Conservation (phyloP, 1,140 invertebrate species). For the Zaprionus davidi region DNA sequence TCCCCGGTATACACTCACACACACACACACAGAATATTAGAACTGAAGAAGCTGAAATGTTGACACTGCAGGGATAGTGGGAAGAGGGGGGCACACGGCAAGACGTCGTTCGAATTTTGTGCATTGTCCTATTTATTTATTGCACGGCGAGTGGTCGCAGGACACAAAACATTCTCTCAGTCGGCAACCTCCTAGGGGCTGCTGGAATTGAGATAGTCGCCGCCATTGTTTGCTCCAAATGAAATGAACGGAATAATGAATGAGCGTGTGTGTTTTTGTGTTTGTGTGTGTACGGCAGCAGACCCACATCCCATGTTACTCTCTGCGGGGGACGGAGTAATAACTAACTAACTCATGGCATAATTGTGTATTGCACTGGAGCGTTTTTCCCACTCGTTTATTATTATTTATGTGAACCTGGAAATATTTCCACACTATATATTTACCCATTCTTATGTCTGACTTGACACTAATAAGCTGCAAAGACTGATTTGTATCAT, state of each 20-base stretch:
- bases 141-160: conserved; percentile 40
- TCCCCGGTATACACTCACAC: conserved; percentile 19
- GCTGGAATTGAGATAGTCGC: conserved; percentile 73
- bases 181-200: conserved; percentile 26
- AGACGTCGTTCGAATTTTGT: conserved; percentile 45
- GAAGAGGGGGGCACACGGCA: neutral
- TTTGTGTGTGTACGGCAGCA: no score
- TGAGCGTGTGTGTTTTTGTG: conserved; percentile 18
- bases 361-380: conserved; percentile 32
- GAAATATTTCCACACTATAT: conserved; percentile 18
- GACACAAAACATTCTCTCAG: conserved; percentile 53
- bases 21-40: conserved; percentile 22
- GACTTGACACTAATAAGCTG: conserved; percentile 34
- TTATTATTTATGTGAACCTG: conserved; percentile 61
- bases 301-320: neutral
- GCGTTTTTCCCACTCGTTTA: conserved; percentile 37
- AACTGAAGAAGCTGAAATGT: conserved; percentile 44
- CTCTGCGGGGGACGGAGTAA: conserved; percentile 32
- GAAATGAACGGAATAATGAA: conserved; percentile 71
- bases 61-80: conserved; percentile 43
- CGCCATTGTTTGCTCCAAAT: conserved; percentile 69
- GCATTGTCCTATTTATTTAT: conserved; percentile 80
- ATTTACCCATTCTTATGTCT: neutral
- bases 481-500: neutral
- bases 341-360: conserved; percentile 70